These are phyloP conservation scores for Sturnus vulgaris DNA, from an alignment of 2,113 vertebrate species.

Conservation along the genomic window DNA sequence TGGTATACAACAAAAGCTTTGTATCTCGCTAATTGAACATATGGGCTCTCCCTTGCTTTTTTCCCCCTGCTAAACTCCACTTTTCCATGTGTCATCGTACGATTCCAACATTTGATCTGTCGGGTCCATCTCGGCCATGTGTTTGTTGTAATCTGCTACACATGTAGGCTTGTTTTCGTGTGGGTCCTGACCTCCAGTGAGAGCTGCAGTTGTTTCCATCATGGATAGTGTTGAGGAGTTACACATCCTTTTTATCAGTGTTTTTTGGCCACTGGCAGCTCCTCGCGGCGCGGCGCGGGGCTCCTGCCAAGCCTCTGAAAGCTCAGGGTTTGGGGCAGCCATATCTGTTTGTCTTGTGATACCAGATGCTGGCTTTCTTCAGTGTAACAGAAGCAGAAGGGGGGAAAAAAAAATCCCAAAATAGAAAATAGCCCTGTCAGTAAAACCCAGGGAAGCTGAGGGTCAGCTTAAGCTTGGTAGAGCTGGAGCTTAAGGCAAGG, in stretches of 20 bases:
- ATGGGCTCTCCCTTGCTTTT: slow-evolving; percentile 35
- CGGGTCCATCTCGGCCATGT: slow-evolving; percentile 58
- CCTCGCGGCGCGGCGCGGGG: background rate
- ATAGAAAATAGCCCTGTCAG: background rate
- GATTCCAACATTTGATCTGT: slow-evolving; percentile 61
- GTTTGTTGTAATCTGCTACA: slow-evolving; percentile 72
- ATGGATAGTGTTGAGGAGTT: slow-evolving; percentile 59
- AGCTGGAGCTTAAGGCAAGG: background rate
- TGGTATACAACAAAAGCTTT: slow-evolving; percentile 62
- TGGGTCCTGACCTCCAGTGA: slow-evolving; percentile 68
- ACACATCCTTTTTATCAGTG: slow-evolving; percentile 60
- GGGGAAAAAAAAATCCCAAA: background rate
- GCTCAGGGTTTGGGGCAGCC: background rate
- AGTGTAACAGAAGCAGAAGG: background rate
- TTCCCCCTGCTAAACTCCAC: slow-evolving; percentile 17
- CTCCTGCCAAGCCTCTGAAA: slow-evolving; percentile 51
- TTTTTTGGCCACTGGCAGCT: slow-evolving; percentile 51
- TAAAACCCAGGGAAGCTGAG: background rate
- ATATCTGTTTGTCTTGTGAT: background rate
- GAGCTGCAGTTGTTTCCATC: slow-evolving; percentile 58
- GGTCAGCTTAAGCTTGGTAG: background rate
- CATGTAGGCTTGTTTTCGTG: slow-evolving; percentile 70
- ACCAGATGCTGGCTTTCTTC: background rate
- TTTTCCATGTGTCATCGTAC: slow-evolving; percentile 65
- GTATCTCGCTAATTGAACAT: slow-evolving; percentile 61